These are phyloP conservation scores for Caenorhabditis elegans DNA, from an alignment of 1,140 invertebrate genomes.

Conservation along the genomic window DNA sequence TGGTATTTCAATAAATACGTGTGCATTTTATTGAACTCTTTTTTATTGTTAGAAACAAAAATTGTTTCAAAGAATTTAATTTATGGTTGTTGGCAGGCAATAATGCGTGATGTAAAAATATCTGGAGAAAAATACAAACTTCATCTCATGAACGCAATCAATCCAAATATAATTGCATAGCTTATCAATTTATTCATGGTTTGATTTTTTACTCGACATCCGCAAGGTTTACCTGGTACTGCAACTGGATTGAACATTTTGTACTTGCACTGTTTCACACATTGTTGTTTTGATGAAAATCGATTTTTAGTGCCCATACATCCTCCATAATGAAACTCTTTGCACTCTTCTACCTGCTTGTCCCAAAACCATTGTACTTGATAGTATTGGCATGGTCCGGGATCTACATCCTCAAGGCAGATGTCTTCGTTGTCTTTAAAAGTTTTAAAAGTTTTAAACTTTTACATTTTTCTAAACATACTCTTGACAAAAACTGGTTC, in stretches of 20 bases:
- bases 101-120: no score
- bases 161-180: no score
- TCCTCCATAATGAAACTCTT: slow-evolving; percentile 60
- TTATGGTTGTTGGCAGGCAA: no score
- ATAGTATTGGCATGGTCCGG: slow-evolving; percentile 59
- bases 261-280: slow-evolving; percentile 55
- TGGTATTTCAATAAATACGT: background rate
- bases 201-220: background rate
- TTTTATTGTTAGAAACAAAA: no score
- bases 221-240: slow-evolving; percentile 48
- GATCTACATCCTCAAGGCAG: slow-evolving; percentile 50
- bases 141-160: no score
- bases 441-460: background rate
- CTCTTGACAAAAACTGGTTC: slow-evolving; percentile 35
- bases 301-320: slow-evolving; percentile 58
- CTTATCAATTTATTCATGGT: no score
- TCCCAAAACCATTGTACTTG: slow-evolving; percentile 56
- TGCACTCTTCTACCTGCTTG: slow-evolving; percentile 46
- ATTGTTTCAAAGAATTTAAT: no score
- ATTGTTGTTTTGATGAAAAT: slow-evolving; percentile 56
- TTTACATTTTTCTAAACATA: background rate
- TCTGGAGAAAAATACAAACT: no score
- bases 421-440: slow-evolving; percentile 47
- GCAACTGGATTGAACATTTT: slow-evolving; percentile 55
- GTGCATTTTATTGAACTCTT: no score